These are phyloP conservation scores for Sycobia sp. DNA, from an alignment of 1,140 invertebrate species.

Conservation along the genomic window DNA sequence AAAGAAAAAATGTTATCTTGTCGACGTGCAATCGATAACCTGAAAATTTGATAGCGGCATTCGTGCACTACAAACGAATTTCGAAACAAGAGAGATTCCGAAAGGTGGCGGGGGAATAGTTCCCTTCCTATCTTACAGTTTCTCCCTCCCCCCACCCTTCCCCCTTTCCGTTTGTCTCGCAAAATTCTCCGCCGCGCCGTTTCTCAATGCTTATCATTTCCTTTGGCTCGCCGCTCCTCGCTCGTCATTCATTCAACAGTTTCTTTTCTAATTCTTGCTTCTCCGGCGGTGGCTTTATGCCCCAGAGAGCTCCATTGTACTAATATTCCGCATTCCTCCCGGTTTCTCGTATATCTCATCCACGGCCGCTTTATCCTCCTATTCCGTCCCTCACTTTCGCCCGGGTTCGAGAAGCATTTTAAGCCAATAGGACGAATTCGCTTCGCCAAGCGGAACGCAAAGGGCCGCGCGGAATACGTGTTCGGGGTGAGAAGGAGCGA, in stretches of 20 bases:
- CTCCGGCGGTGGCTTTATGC: no score
- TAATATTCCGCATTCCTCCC: background rate
- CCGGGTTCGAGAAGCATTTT: conserved; percentile 34
- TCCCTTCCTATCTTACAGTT: no score
- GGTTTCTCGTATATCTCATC: background rate
- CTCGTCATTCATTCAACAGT: background rate
- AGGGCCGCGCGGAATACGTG: background rate
- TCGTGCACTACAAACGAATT: background rate
- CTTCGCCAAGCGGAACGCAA: conserved; percentile 40
- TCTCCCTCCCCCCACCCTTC: no score
- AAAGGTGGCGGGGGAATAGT: no score
- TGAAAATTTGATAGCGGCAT: conserved; percentile 11
- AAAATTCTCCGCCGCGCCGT: background rate
- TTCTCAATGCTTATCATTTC: background rate
- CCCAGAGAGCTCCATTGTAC: background rate
- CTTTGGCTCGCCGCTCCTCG: background rate
- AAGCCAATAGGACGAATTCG: conserved; percentile 51
- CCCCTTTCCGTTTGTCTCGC: no score
- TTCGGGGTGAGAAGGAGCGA: conserved; percentile 1
- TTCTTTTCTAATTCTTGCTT: no score
- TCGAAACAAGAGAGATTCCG: no score
- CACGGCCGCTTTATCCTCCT: background rate
- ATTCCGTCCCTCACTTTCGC: background rate
- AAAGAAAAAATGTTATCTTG: conserved; percentile 26
- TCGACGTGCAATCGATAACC: background rate